Evolutionary conservation across 2,113 vertebrate species (phyloP), one percentile per base, ranked within the genome.

Genomic region (Diphyllodes magnificus): DNA sequence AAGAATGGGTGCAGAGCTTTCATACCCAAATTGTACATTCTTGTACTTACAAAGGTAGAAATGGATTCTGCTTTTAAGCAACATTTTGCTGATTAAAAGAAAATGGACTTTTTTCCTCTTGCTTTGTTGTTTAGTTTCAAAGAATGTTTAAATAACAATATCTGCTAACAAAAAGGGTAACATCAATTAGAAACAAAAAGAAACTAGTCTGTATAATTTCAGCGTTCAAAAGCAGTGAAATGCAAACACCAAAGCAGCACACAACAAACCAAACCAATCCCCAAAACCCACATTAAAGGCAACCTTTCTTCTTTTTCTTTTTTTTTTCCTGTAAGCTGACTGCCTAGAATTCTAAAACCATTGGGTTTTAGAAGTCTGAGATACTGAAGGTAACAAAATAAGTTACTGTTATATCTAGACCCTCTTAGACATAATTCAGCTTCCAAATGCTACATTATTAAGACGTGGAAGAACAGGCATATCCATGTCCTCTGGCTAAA

Each of bases 231-330:
- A 93, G 87, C 77, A 77, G 28, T 16, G 77, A 85, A 93, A 94
- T 9, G 37, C 83, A 89, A 88, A 84, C 82, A 93, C 83, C 61
- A 94, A 81, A 94, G 92, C 82, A 90, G 49, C 78, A 79, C 51
- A 94, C 64, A 92, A 60, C 60, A 92, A 89, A 94, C 81, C 87
- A 91, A 86, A 75, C 88, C 92, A 71, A 89, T 71, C 86, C 89
- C 86, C 91, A 51, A 92, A 96, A 91, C 69, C 94, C 96, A 96
- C 96, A 97, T 95, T 88, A 97, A 96, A 97, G 91, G 40, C 23
- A 86, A 51, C 9, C 27, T 71, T 56, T 85, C 7, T 40, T 69
- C 33, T 30, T 23, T 35, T 27, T 20, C 14, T 64, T 25, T 56
- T 17, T 20, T 28, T 47, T 27, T n/a, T 20, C 30, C 3, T 6